phyloP scores from a whole-genome alignment of 2,797 vertebrate genomes.

The Chromis chromis region DNA sequence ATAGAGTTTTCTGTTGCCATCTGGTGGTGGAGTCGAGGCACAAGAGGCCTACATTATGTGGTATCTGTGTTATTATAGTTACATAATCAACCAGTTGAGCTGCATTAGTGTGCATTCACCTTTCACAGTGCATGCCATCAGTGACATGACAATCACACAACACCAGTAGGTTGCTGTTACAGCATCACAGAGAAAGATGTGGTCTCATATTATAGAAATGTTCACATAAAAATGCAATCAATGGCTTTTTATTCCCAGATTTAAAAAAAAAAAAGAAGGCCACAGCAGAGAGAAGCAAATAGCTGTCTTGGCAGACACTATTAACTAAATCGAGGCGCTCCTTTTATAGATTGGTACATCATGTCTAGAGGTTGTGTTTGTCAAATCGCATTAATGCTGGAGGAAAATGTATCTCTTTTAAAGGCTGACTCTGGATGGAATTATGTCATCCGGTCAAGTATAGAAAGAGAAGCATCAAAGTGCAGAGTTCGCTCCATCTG shows the following conservation, averaged over 20 bases:
- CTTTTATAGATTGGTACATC: neutral
- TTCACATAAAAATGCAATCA: neutral
- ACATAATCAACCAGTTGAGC: slow-evolving; percentile 24
- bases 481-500: neutral
- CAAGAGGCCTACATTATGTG: neutral
- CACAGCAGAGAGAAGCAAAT: neutral
- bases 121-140: neutral
- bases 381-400: slow-evolving; percentile 4
- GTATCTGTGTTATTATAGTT: slow-evolving; percentile 24
- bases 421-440: neutral
- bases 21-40: slow-evolving; percentile 60
- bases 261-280: neutral
- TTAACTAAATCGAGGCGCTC: neutral
- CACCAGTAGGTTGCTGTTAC: neutral
- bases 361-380: slow-evolving; percentile 1
- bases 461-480: neutral
- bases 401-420: neutral
- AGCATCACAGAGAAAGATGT: neutral
- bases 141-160: neutral
- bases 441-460: neutral
- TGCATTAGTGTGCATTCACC: neutral
- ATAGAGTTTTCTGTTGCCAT: slow-evolving; percentile 61
- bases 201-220: neutral
- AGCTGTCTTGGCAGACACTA: neutral
- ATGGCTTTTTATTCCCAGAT: neutral